Percentiles rank a stretch among this genome's conserved stretches.
Conservation (phyloP, 2,888 invertebrate species). For the Onthophagus sagittarius region DNA sequence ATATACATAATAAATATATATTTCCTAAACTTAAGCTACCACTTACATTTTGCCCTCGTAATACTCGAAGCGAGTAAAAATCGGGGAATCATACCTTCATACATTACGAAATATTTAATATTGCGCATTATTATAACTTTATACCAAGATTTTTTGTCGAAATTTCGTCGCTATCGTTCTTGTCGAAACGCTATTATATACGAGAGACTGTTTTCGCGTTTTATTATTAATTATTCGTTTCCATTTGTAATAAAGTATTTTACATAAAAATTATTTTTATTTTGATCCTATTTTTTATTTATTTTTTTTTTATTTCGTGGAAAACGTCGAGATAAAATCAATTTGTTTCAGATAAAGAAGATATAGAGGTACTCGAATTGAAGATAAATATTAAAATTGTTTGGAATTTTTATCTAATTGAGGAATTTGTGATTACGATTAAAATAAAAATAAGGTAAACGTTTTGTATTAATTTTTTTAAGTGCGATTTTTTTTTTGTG, state of each 20-base stretch:
- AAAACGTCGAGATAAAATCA: not conserved
- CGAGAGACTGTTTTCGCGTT: constrained; percentile 5
- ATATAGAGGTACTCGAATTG: not conserved
- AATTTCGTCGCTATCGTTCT: not conserved
- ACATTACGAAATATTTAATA: not conserved
- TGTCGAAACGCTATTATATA: not conserved
- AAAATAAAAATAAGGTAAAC: too few relatives aligned
- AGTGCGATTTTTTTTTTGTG: too few relatives aligned
- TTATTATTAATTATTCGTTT: constrained; percentile 3
- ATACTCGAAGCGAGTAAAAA: not conserved
- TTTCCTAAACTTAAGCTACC: not conserved
- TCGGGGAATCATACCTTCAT: not conserved
- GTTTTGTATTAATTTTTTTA: too few relatives aligned
- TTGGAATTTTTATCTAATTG: not conserved
- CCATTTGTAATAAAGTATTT: constrained; percentile 12
- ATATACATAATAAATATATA: not conserved
- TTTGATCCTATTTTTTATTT: not conserved
- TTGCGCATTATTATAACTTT: not conserved
- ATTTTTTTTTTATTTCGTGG: not conserved
- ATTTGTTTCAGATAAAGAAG: not conserved
- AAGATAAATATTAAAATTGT: too few relatives aligned
- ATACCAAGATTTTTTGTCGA: not conserved
- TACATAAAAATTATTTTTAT: constrained; percentile 1
- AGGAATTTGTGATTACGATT: too few relatives aligned
- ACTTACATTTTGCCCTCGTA: not conserved